Percentiles rank a stretch among this genome's conserved stretches.
Evolutionary conservation across 1,140 invertebrate species (phyloP).

Genomic region (Drosophila pachea): DNA sequence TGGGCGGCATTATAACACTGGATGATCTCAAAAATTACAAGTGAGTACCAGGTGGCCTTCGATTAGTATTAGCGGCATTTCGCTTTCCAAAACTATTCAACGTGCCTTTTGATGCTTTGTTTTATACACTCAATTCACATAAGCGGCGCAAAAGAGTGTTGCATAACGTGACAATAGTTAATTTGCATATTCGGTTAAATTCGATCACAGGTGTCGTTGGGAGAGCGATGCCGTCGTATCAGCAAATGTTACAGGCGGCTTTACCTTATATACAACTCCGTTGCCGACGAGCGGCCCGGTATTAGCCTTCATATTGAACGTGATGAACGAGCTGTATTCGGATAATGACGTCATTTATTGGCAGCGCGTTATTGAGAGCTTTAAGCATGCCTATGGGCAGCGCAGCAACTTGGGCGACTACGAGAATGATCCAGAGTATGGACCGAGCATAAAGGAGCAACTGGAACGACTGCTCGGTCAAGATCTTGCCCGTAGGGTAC

Average conservation of each 20-base stretch:
- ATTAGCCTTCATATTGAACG: conserved; percentile 90
- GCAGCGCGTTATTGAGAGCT: conserved; percentile 92
- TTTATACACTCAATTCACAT: too few species aligned
- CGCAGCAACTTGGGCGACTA: conserved; percentile 93
- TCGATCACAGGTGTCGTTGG: conserved; percentile 79
- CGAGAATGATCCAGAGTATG: conserved; percentile 78
- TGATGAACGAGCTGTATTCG: conserved; percentile 84
- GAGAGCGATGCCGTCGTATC: conserved; percentile 80
- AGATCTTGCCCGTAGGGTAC: conserved; percentile 82
- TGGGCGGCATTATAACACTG: conserved; percentile 87
- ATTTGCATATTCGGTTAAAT: neutral
- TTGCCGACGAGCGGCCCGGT: conserved; percentile 90
- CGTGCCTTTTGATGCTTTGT: too few species aligned
- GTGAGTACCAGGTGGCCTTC: conserved; percentile 25
- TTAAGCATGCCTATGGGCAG: conserved; percentile 96
- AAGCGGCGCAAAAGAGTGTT: too few species aligned
- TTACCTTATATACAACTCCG: conserved; percentile 86
- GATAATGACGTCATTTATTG: conserved; percentile 80
- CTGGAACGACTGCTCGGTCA: conserved; percentile 49
- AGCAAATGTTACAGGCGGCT: conserved; percentile 80
- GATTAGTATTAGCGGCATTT: too few species aligned
- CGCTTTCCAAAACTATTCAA: too few species aligned
- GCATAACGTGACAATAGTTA: too few species aligned
- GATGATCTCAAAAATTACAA: conserved; percentile 86
- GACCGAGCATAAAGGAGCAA: conserved; percentile 37